Evolutionary conservation across 2,888 invertebrate species (phyloP).

Genomic region (Plebejus argus): DNA sequence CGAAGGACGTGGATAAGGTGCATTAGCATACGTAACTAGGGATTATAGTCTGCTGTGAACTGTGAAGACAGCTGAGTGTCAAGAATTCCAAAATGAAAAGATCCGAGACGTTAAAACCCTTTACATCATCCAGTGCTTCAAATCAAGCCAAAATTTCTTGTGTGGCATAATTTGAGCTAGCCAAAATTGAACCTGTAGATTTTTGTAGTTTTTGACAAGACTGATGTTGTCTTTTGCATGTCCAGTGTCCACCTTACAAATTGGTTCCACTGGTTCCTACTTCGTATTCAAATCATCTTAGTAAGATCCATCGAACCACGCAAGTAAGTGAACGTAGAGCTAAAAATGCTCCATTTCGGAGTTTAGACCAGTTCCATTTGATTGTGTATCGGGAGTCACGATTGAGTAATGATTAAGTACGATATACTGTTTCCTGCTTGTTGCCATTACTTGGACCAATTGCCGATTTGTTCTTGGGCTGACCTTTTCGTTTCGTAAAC

Average conservation of each 20-base stretch:
- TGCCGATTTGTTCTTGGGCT: constrained; percentile 47
- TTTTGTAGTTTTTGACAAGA: too few relatives aligned
- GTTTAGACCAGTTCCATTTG: neutral
- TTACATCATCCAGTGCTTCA: too few relatives aligned
- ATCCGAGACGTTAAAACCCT: too few relatives aligned
- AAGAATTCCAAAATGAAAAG: too few relatives aligned
- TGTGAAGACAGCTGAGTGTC: too few relatives aligned
- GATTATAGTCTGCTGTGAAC: too few relatives aligned
- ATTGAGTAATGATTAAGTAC: constrained; percentile 21
- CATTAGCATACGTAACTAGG: neutral
- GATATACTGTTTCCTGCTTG: constrained; percentile 1
- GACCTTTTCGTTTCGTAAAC: constrained; percentile 67
- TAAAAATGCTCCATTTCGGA: neutral
- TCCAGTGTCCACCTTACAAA: neutral
- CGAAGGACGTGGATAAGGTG: neutral
- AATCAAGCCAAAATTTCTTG: too few relatives aligned
- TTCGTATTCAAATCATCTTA: neutral
- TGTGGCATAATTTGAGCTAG: too few relatives aligned
- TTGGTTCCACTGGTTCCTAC: neutral
- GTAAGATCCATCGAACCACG: neutral
- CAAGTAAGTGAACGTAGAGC: constrained; percentile 16
- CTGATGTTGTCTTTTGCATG: too few relatives aligned
- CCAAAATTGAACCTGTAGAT: too few relatives aligned
- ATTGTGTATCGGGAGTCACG: constrained; percentile 26
- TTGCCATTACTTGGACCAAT: constrained; percentile 34